Evolutionary conservation across 2,888 invertebrate genomes (phyloP), one percentile per base, ranked within the genome.

Genomic region (Syritta pipiens): DNA sequence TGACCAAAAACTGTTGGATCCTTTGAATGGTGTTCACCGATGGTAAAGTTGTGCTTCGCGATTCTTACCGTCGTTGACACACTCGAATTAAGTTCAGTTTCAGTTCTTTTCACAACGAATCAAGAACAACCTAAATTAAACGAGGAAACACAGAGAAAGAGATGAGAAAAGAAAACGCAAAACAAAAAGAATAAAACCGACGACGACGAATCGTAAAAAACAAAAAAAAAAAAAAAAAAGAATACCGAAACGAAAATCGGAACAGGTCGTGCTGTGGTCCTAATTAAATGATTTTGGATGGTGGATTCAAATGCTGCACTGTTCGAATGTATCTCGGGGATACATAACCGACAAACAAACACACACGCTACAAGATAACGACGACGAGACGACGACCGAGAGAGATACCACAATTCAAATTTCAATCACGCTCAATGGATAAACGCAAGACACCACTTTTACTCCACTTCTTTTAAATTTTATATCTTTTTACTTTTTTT

Each of bases 201-300:
- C 40, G 24, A 30, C 32, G 42, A 30, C 12, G 12, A 4, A 17
- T 2, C 5, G 2, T 9, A 19, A 28, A 20, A 12, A 44, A 2
- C 28, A 22, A 40, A 62, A 37, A 48, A 49, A 26, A 26, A 22
- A 49, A 42, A 26, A 5, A 6, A 60, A 49, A 42, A 28, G 44
- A 35, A 53, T 59, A 51, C 44, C 44, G 14, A 30, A 44, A 65
- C 14, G 20, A 60, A 60, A 59, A 44, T 65, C 60, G 42, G 59
- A 77, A 77, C 72, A 71, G 72, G 72, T 77, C 72, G 77, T 72
- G 59, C 59, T 71, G 59, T 46, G 65, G 77, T 72, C 77, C 72
- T 77, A 77, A 77, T 77, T 77, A 77, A 77, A 77, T 24, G 65
- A 72, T 60, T 72, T 12, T 42, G 53, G 20, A 67, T 40, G 55